A percentile compares a stretch with the other conserved stretches of the same genome.
Evolutionary conservation across 2,888 invertebrate genomes (phyloP).

Genomic region (Campopleginae sp.): DNA sequence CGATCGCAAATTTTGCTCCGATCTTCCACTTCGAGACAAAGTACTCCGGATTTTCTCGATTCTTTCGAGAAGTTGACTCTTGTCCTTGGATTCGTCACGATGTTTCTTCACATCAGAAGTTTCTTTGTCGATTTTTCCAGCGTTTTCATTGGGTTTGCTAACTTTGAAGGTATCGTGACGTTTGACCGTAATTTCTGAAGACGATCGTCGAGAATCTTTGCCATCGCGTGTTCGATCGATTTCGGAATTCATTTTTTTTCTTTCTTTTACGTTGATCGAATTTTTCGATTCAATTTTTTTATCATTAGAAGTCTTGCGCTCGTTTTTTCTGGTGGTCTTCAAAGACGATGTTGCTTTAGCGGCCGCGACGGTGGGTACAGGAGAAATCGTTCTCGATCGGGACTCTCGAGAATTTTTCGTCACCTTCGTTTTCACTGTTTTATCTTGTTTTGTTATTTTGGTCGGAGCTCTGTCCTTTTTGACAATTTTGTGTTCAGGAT

Average conservation of each 20-base stretch:
- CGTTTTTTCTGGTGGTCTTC: slow-evolving; percentile 39
- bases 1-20: slow-evolving; percentile 55
- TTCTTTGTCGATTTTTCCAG: slow-evolving; percentile 23
- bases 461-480: slow-evolving; percentile 69
- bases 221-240: slow-evolving; percentile 1
- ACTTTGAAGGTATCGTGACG: slow-evolving; percentile 50
- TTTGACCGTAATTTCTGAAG: slow-evolving; percentile 45
- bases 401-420: slow-evolving; percentile 23
- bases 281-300: slow-evolving; percentile 53
- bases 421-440: slow-evolving; percentile 46
- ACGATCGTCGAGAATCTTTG: slow-evolving; percentile 51
- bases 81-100: slow-evolving; percentile 43
- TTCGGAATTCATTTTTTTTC: slow-evolving; percentile 2
- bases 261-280: slow-evolving; percentile 59
- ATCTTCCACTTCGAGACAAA: slow-evolving; percentile 55
- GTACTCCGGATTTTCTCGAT: slow-evolving; percentile 58
- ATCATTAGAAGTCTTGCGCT: slow-evolving; percentile 31
- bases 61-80: slow-evolving; percentile 55
- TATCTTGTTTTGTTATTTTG: slow-evolving; percentile 69
- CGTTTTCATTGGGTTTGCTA: slow-evolving; percentile 29
- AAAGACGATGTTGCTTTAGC: slow-evolving; percentile 38
- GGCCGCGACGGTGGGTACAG: slow-evolving; percentile 15
- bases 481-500: slow-evolving; percentile 69
- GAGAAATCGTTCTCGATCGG: slow-evolving; percentile 56
- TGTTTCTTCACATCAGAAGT: slow-evolving; percentile 10